Conservation (phyloP, 2,113 vertebrate genomes). For the Strix aluco region DNA sequence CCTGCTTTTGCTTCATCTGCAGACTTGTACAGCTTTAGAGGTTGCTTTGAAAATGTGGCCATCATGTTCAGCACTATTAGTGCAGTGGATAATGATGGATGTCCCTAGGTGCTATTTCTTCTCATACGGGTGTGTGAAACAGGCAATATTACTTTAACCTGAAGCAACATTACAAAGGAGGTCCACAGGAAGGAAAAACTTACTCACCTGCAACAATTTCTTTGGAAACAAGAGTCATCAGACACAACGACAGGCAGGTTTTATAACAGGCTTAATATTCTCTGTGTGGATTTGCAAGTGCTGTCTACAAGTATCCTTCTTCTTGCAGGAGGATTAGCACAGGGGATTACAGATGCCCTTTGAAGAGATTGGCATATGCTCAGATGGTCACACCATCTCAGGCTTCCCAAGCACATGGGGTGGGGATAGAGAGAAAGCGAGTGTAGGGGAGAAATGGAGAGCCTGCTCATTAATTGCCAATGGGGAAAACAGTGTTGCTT, state of each 20-base stretch:
- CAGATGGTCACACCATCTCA: neutral
- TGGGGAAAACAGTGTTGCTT: neutral
- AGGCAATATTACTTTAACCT: neutral
- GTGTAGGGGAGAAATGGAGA: neutral
- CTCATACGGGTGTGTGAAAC: neutral
- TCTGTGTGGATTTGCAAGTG: slow-evolving; percentile 22
- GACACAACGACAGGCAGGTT: neutral
- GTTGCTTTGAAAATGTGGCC: neutral
- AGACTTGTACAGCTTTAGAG: neutral
- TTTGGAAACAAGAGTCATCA: neutral
- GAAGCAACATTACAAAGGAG: neutral
- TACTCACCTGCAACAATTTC: neutral
- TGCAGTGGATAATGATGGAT: neutral
- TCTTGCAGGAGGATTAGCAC: slow-evolving; percentile 27
- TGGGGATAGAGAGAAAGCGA: neutral
- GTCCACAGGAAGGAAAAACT: neutral
- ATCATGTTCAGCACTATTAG: neutral
- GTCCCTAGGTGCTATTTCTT: neutral
- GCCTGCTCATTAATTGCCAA: neutral
- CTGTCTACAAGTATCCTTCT: slow-evolving; percentile 17
- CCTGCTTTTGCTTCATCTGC: neutral
- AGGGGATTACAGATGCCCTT: slow-evolving; percentile 33
- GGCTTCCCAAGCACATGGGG: neutral
- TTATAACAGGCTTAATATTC: slow-evolving; percentile 30
- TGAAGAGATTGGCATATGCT: neutral